Evolutionary conservation across 2,888 invertebrate species (phyloP).

Genomic region (Scelioninae gen. 1): DNA sequence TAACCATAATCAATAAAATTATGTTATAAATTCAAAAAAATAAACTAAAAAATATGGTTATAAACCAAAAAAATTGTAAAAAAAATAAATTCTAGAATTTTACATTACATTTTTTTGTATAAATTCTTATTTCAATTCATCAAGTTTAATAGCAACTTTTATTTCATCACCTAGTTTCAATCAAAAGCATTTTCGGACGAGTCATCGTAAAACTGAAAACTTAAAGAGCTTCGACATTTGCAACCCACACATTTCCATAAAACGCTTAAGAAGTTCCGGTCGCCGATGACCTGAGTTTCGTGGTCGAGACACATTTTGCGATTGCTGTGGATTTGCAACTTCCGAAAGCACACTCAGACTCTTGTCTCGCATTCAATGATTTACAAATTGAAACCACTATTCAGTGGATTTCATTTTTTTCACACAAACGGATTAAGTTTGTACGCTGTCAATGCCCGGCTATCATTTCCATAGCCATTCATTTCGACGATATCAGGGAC

Average conservation of each 20-base stretch:
- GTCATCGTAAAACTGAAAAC: neutral
- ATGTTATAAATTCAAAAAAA: no score
- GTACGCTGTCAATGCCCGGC: neutral
- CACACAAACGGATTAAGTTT: conserved; percentile 19
- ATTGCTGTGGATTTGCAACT: conserved; percentile 69
- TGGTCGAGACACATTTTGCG: conserved; percentile 67
- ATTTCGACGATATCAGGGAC: conserved; percentile 15
- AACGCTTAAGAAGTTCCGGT: conserved; percentile 66
- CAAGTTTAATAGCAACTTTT: no score
- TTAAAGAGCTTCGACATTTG: conserved; percentile 25
- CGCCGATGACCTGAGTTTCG: conserved; percentile 48
- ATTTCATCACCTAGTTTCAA: no score
- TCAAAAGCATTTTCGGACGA: neutral
- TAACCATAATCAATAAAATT: no score
- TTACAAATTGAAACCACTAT: conserved; percentile 37
- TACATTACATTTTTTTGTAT: no score
- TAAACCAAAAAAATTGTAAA: no score
- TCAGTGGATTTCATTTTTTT: conserved; percentile 17
- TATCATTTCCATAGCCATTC: conserved; percentile 39
- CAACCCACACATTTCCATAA: conserved; percentile 68
- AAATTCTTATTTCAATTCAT: no score
- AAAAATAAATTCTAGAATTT: no score
- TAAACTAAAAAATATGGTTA: no score
- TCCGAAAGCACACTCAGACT: conserved; percentile 53
- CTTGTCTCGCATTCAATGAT: conserved; percentile 44